Evolutionary conservation across 2,113 vertebrate genomes (phyloP).

Genomic region (Pelobates fuscus): DNA sequence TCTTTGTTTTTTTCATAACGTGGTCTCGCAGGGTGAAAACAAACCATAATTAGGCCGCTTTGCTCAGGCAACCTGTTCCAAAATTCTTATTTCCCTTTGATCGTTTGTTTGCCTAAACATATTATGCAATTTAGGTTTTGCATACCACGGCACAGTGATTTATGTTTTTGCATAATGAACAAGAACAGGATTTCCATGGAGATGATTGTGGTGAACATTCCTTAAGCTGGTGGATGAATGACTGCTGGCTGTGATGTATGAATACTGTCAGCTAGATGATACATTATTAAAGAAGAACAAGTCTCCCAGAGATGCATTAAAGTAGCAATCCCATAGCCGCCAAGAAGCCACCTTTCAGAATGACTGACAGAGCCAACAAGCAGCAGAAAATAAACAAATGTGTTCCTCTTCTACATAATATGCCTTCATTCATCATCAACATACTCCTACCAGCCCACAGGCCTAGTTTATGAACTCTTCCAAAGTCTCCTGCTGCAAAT

Average conservation of each 20-base stretch:
- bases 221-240: slow-evolving; percentile 26
- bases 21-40: slow-evolving; percentile 1
- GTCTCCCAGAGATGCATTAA: not conserved
- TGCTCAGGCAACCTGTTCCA: slow-evolving; percentile 22
- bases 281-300: not conserved
- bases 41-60: slow-evolving; percentile 33
- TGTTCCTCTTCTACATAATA: not conserved
- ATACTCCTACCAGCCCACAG: no score
- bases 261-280: slow-evolving; percentile 20
- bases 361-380: not conserved
- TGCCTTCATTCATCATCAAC: not conserved
- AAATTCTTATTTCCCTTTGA: slow-evolving; percentile 5
- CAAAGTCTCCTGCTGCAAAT: no score
- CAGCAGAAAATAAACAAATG: not conserved
- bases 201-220: slow-evolving; percentile 7
- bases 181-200: slow-evolving; percentile 28
- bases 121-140: slow-evolving; percentile 35
- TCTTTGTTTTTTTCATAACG: no score
- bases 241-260: slow-evolving; percentile 32
- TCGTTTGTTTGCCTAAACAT: slow-evolving; percentile 36
- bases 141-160: slow-evolving; percentile 25
- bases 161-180: slow-evolving; percentile 44
- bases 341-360: not conserved
- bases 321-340: not conserved
- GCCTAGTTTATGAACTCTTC: no score